Evolutionary conservation across 1,140 invertebrate genomes (phyloP).

Genomic region (Proales similis): DNA sequence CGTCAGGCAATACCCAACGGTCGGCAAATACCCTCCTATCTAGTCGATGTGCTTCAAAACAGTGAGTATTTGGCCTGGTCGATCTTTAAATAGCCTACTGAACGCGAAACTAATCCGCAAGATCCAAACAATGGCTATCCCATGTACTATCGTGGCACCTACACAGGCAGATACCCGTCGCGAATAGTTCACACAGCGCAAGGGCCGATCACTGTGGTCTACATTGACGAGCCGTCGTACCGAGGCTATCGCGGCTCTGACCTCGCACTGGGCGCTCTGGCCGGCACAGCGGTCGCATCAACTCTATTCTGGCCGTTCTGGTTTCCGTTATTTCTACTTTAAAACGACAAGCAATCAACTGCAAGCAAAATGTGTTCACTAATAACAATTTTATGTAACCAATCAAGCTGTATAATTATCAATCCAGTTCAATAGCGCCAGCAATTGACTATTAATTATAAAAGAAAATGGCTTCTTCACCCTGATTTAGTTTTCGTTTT

Average conservation of each 20-base stretch:
- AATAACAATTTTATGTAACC: no score
- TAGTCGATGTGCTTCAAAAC: slow-evolving; percentile 26
- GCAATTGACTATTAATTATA: no score
- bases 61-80: background rate
- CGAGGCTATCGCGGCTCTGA: background rate
- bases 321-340: slow-evolving; percentile 34
- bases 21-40: slow-evolving; percentile 14
- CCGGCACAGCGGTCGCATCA: slow-evolving; percentile 32
- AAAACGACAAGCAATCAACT: no score
- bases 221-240: slow-evolving; percentile 22
- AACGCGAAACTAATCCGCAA: background rate
- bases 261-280: slow-evolving; percentile 19
- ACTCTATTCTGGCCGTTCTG: slow-evolving; percentile 36
- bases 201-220: slow-evolving; percentile 35
- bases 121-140: slow-evolving; percentile 36
- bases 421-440: no score
- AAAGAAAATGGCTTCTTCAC: no score
- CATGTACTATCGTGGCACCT: slow-evolving; percentile 29
- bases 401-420: no score
- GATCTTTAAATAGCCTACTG: background rate
- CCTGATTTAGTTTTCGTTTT: no score
- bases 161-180: slow-evolving; percentile 18
- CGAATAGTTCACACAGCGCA: slow-evolving; percentile 30
- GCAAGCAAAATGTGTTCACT: no score
- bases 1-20: slow-evolving; percentile 13